Evolutionary conservation across 2,113 vertebrate genomes (phyloP).

Genomic region (Brachirus orientalis): DNA sequence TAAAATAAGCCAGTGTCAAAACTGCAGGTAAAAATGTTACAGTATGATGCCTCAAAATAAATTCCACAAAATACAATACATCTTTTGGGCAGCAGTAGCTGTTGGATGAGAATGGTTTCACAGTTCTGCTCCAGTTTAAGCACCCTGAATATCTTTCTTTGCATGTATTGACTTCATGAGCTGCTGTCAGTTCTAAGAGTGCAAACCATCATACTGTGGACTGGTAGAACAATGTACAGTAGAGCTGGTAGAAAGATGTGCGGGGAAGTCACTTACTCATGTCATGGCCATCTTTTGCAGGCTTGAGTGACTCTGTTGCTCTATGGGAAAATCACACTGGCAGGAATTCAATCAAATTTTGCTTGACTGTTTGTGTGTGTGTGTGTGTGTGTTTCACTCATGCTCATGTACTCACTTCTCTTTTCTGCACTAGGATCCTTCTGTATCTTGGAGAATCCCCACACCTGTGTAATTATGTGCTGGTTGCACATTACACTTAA

Average conservation of each 20-base stretch:
- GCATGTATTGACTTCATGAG: not conserved
- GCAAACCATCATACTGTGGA: not conserved
- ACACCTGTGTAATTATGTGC: slow-evolving; percentile 72
- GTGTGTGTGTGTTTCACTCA: slow-evolving; percentile 13
- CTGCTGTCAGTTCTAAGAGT: not conserved
- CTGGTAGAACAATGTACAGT: not conserved
- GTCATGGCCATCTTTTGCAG: no score
- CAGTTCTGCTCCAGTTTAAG: no score
- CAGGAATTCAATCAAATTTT: slow-evolving; percentile 64
- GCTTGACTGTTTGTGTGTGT: slow-evolving; percentile 13
- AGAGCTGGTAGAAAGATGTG: not conserved
- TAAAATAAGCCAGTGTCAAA: no score
- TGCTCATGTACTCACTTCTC: slow-evolving; percentile 33
- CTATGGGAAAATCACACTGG: slow-evolving; percentile 59
- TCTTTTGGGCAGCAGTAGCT: no score
- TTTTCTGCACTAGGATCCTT: slow-evolving; percentile 40
- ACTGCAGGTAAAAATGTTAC: no score
- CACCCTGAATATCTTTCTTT: no score
- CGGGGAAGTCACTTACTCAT: not conserved
- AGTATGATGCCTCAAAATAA: no score
- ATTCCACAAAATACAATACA: no score
- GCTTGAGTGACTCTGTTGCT: slow-evolving; percentile 55
- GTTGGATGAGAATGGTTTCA: no score
- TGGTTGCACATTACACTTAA: slow-evolving; percentile 58
- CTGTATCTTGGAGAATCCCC: slow-evolving; percentile 48